Conservation (phyloP, 1,140 invertebrate genomes). For the Homalodisca vitripennis region DNA sequence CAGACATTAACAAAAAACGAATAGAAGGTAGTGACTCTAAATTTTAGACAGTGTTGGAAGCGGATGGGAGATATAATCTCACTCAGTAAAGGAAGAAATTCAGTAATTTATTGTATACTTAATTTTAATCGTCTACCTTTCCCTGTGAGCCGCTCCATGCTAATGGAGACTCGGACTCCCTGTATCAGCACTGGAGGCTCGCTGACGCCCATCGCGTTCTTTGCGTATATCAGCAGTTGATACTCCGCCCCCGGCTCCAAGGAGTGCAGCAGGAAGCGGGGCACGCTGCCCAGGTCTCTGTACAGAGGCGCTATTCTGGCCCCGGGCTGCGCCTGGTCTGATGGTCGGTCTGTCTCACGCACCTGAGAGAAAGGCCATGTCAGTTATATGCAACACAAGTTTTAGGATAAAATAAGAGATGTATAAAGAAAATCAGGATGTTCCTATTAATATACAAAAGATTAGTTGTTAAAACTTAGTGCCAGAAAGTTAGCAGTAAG, state of each 20-base stretch:
- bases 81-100: too few relatives aligned
- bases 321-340: constrained; percentile 29
- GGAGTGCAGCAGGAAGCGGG: constrained; percentile 63
- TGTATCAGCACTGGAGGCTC: constrained; percentile 60
- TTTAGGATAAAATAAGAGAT: too few relatives aligned
- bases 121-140: constrained; percentile 32
- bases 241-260: constrained; percentile 65
- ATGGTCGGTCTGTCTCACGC: not conserved
- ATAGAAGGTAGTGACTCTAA: too few relatives aligned
- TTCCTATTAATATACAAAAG: too few relatives aligned
- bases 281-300: constrained; percentile 57
- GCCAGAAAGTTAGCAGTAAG: too few relatives aligned
- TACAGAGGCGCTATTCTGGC: constrained; percentile 51
- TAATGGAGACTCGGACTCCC: constrained; percentile 54
- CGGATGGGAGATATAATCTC: too few relatives aligned
- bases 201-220: constrained; percentile 67
- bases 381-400: too few relatives aligned
- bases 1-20: too few relatives aligned
- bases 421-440: too few relatives aligned
- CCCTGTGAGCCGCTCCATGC: constrained; percentile 47
- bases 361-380: constrained; percentile 8
- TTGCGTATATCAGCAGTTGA: constrained; percentile 64
- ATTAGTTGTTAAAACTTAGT: too few relatives aligned
- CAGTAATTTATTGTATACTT: too few relatives aligned
- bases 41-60: too few relatives aligned